phyloP scores from a whole-genome alignment of 2,888 invertebrate genomes.

The Diplolepis rosae region DNA sequence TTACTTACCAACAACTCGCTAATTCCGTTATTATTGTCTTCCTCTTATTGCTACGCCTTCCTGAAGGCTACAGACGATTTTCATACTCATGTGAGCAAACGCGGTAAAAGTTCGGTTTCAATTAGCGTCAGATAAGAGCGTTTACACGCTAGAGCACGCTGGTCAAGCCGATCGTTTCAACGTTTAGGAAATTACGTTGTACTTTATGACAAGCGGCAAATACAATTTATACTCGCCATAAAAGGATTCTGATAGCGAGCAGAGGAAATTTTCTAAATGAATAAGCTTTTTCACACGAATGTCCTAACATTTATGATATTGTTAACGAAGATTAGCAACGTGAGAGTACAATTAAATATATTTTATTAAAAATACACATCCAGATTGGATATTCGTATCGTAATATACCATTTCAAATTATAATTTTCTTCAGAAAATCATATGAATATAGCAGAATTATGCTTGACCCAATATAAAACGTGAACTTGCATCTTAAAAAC shows the following conservation, averaged over 20 bases:
- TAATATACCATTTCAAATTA: too few species aligned
- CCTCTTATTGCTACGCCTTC: neutral
- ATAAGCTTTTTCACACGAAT: slow-evolving; percentile 19
- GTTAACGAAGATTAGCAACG: neutral
- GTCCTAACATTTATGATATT: slow-evolving; percentile 21
- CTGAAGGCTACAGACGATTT: neutral
- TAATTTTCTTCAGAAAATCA: too few species aligned
- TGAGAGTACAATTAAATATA: neutral
- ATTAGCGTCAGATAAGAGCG: slow-evolving; percentile 26
- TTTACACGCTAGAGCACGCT: slow-evolving; percentile 21
- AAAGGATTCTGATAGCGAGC: slow-evolving; percentile 19
- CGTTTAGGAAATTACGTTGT: slow-evolving; percentile 16
- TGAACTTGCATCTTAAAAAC: too few species aligned
- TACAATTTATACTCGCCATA: slow-evolving; percentile 14
- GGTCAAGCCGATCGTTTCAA: slow-evolving; percentile 19
- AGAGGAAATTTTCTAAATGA: neutral
- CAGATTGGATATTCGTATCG: neutral
- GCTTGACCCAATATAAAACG: too few species aligned
- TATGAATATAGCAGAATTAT: too few species aligned
- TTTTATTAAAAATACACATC: neutral
- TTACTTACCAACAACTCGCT: neutral
- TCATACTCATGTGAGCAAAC: slow-evolving; percentile 5
- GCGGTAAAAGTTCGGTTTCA: slow-evolving; percentile 23
- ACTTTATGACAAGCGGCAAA: slow-evolving; percentile 15
- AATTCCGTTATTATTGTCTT: slow-evolving; percentile 17